Percentiles rank a stretch among this genome's conserved stretches.
Evolutionary conservation across 2,113 vertebrate genomes (phyloP).

Genomic region (Rhodinocichla rosea): DNA sequence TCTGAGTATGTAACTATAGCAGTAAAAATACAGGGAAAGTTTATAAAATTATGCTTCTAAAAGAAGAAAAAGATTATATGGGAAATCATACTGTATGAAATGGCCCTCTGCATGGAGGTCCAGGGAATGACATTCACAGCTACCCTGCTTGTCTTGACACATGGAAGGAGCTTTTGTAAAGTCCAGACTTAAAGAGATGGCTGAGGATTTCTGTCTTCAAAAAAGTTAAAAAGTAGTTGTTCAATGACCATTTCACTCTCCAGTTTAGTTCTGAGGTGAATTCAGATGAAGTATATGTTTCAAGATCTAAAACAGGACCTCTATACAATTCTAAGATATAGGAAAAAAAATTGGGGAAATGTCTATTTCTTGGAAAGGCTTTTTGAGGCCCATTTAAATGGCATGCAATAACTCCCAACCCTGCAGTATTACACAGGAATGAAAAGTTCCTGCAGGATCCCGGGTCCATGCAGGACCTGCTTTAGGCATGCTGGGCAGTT

Average conservation of each 20-base stretch:
- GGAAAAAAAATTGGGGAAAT: not conserved
- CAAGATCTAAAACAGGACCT: not conserved
- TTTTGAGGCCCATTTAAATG: not conserved
- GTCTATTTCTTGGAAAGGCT: not conserved
- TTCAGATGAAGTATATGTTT: not conserved
- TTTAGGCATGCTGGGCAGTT: not conserved
- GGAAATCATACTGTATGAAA: not conserved
- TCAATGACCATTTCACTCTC: not conserved
- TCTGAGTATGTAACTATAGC: not conserved
- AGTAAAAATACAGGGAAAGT: not conserved
- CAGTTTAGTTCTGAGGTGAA: not conserved
- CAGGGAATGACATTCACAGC: not conserved
- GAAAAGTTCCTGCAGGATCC: not conserved
- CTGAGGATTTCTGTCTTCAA: not conserved
- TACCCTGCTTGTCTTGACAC: not conserved
- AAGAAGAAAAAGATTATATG: not conserved
- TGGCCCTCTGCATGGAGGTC: not conserved
- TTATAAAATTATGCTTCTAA: not conserved
- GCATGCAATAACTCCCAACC: not conserved
- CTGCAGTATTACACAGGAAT: not conserved
- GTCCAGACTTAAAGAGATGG: not conserved
- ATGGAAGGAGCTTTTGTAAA: not conserved
- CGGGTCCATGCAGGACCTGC: not conserved
- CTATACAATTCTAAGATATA: not conserved
- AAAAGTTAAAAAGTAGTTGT: not conserved